Evolutionary conservation across 2,797 vertebrate genomes (phyloP), one percentile per base, ranked within the genome.

Genomic region (Picus viridis): DNA sequence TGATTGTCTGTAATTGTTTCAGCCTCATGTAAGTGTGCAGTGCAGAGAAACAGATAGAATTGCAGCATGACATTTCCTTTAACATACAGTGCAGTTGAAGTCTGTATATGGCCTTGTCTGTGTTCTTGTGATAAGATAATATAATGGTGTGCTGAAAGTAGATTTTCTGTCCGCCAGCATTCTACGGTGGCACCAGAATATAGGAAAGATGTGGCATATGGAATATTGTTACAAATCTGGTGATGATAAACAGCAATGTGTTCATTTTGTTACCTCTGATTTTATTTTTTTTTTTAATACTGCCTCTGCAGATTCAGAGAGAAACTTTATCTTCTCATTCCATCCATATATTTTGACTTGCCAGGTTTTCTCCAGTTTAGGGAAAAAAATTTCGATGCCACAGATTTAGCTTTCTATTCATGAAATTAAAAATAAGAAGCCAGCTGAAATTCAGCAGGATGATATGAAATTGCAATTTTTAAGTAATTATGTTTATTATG

Each of bases 371-470:
- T 43, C 14, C 17, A 54, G 14, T 39, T 83, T 26, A 74, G 41
- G 27, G 34, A 16, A 61, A 65, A 77, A 90, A 59, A 36, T 8
- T 30, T 7, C 6, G 80, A 74, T 43, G 10, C 7, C 24, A 70
- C 12, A 74, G n/a, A 34, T 85, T 12, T 43, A 39, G 12, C 18
- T 72, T 83, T 30, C 8, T 78, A 14, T 64, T 70, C 22, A 1
- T 59, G 63, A 86, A 81, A 91, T 71, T 13, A 78, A 81, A 81
- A 89, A 58, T 59, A 79, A 69, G 41, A 83, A 86, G 81, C 59
- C 8, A 87, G 13, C 30, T 83, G 23, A n/a, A 77, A 89, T 77
- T 74, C 86, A 29, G 57, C 29, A 41, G 81, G 43, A 47, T 88
- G 18, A 45, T 86, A 29, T 7, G 59, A 69, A 43, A 14, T 16